Evolutionary conservation across 35 echinoderm and acorn worm genomes (phyloP), one percentile per base, ranked within the genome.

Genomic region (Apostichopus californicus): DNA sequence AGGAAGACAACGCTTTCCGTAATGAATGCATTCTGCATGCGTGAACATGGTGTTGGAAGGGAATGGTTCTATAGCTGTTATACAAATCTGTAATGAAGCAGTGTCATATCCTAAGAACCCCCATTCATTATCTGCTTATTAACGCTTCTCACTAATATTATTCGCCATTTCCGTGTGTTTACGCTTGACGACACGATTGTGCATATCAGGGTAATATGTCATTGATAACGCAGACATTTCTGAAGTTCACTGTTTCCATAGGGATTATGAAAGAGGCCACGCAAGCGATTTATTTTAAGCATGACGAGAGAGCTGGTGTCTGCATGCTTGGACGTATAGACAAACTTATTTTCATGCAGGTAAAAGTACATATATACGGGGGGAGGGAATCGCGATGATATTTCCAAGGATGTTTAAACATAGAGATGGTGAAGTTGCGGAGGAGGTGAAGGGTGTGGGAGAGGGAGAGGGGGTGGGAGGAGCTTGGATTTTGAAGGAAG

Each of bases 21-120:
- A 59, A 85, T 85, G 57, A 85, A 85, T 58, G 17, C 57, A 85
- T 85, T 85, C 54, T 85, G 81, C 81, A 85, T 85, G 81, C 81
- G 81, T 85, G 81, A n/a, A 85, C 81, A 85, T n/a, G 55, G 81
- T 25, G 57, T 85, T 55, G 54, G 17, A 18, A 58, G 57, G 81
- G 81, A 85, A n/a, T 85, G 81, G 81, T 85, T 85, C 34, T 46
- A 46, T 46, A 24, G 55, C 56, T 85, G 71, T 75, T 75, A 75
- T 75, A 75, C 15, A 22, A 22, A 75, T 73, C 10, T 73, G 15
- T 73, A 73, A 73, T 73, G n/a, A 73, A 6, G 9, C 70, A 57
- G 57, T 84, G 81, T 57, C 55, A 84, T 54, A 84, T 84, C 57
- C 81, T 57, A 15, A 58, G 57, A 84, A 18, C 18, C 54, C 54